Evolutionary conservation across 2,113 vertebrate genomes (phyloP), one percentile per base, ranked within the genome.

Genomic region (Reinhardtius hippoglossoides): DNA sequence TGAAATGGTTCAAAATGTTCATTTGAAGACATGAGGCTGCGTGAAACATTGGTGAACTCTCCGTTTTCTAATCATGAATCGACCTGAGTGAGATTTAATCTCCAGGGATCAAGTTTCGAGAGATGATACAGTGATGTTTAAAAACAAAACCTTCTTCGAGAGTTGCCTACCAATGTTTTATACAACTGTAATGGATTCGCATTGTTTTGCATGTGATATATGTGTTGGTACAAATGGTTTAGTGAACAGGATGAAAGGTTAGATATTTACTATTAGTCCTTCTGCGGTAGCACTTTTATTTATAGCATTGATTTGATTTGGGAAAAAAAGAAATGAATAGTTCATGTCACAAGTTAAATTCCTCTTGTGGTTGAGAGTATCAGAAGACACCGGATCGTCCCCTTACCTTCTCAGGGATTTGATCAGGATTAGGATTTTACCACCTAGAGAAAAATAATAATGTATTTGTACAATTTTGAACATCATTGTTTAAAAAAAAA

Each of bases 341-440:
- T 68, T 82, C 0, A 54, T 14, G 8, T 52, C 31, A 57, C 12
- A 16, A 37, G 23, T 23, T 71, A 8, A 61, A 65, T 58, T 64
- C 23, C 27, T 7, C 0, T 24, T 42, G 44, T 42, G 27, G 60
- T 14, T n/a, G 26, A 54, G 23, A n/a, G 10, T 20, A 50, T 75
- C 27, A 52, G 23, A 69, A 52, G 8, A 67, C 37, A 56, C 60
- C 0, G 9, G 40, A 65, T 58, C 72, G 26, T 74, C 54, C 75
- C 42, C 56, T 9, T 67, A 40, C 58, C 74, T 76, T 90, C 91
- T 92, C 91, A 91, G 91, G 88, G 84, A 90, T 86, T 74, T 69
- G 77, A 81, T 90, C 80, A 84, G 67, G 50, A 54, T 54, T 54
- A 84, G 67, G 50, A 54, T 54, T 54, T n/a, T 9, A 54, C 15